These are phyloP conservation scores for Acestrorhynchus altus DNA, from an alignment of 2,797 vertebrate species.

Conservation along the genomic window DNA sequence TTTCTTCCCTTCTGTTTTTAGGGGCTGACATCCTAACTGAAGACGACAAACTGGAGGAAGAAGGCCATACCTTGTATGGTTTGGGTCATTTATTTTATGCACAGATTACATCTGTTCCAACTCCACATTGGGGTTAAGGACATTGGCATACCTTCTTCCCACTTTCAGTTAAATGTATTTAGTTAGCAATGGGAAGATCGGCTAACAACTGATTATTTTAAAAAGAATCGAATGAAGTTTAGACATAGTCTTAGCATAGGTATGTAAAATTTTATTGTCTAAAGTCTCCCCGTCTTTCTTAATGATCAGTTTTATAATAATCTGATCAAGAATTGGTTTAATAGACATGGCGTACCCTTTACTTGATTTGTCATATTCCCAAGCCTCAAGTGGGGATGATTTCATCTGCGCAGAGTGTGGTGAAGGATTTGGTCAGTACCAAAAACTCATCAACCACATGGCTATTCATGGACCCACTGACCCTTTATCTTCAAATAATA, in stretches of 20 bases:
- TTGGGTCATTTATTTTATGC: constrained; percentile 31
- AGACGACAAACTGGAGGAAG: constrained; percentile 35
- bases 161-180: neutral
- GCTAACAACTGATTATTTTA: neutral
- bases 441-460: constrained; percentile 78
- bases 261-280: neutral
- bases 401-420: constrained; percentile 87
- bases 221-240: neutral
- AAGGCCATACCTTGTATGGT: constrained; percentile 26
- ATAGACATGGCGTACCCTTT: constrained; percentile 72
- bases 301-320: constrained; percentile 6
- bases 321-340: constrained; percentile 41
- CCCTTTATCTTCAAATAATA: constrained; percentile 75
- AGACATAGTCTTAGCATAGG: neutral
- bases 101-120: constrained; percentile 14
- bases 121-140: constrained; percentile 2
- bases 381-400: constrained; percentile 66
- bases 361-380: constrained; percentile 61
- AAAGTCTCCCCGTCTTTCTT: neutral
- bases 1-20: constrained; percentile 32
- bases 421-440: constrained; percentile 82
- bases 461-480: constrained; percentile 78
- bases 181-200: constrained; percentile 5
- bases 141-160: neutral
- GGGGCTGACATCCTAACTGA: constrained; percentile 43